A percentile compares a stretch with the other conserved stretches of the same genome.
These are phyloP conservation scores for Crotalus viridis DNA, from an alignment of 2,113 vertebrate genomes.

Conservation along the genomic window DNA sequence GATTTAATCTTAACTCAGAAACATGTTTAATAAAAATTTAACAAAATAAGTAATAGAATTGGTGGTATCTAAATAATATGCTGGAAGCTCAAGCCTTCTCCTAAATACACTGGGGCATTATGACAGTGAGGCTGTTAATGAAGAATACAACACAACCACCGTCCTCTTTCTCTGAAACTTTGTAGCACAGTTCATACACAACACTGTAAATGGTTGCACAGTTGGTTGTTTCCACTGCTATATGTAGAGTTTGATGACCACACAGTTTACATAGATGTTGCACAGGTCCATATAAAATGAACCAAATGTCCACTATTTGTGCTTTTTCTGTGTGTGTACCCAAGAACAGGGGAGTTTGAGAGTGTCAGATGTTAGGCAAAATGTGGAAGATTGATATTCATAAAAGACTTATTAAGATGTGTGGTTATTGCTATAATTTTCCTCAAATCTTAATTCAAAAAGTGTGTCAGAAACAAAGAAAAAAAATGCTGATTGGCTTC, in stretches of 20 bases:
- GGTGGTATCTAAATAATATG: neutral
- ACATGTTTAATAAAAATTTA: neutral
- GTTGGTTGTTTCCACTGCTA: too few relatives aligned
- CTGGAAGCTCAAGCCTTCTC: neutral
- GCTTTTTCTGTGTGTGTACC: neutral
- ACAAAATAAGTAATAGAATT: neutral
- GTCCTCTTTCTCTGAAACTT: neutral
- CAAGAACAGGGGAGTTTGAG: neutral
- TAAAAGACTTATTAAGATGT: neutral
- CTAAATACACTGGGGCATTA: neutral
- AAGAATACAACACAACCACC: neutral
- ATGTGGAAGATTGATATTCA: neutral
- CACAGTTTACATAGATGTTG: neutral
- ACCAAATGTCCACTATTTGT: neutral
- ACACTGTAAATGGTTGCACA: neutral
- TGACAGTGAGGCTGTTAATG: neutral
- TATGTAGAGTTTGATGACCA: neutral
- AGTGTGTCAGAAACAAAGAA: neutral
- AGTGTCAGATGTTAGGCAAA: neutral
- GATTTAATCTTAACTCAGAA: neutral
- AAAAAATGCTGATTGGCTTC: neutral
- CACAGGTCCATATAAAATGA: neutral
- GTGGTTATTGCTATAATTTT: neutral
- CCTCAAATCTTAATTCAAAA: neutral
- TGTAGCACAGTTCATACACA: neutral